A percentile compares a stretch with the other conserved stretches of the same genome.
phyloP scores from a whole-genome alignment of 2,113 vertebrate genomes.

The Porphyrio hochstetteri region DNA sequence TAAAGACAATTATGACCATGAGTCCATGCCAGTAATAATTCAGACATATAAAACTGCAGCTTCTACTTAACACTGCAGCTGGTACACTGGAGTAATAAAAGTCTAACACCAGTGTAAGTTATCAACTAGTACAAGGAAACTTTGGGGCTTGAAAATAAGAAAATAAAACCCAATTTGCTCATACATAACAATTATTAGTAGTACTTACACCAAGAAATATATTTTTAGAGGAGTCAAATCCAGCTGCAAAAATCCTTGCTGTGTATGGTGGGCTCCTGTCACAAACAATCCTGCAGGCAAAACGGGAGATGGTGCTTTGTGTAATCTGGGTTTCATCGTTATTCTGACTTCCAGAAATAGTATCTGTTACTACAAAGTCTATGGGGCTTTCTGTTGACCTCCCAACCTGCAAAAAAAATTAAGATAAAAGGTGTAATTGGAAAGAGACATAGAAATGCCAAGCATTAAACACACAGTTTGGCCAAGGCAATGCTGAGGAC shows the following conservation, averaged over 20 bases:
- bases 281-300: constrained; percentile 95
- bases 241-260: constrained; percentile 94
- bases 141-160: background rate
- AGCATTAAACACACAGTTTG: background rate
- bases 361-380: constrained; percentile 98
- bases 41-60: background rate
- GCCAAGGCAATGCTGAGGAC: background rate
- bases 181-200: background rate
- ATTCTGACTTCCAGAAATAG: constrained; percentile 88
- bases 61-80: constrained; percentile 3
- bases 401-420: constrained; percentile 82
- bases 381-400: constrained; percentile 97
- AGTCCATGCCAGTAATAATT: background rate
- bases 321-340: constrained; percentile 92
- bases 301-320: constrained; percentile 97
- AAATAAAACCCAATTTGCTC: background rate
- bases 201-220: constrained; percentile 96
- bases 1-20: background rate
- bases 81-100: background rate
- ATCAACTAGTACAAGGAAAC: background rate
- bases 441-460: background rate
- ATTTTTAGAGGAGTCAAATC: constrained; percentile 98
- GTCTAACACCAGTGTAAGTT: background rate
- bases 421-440: background rate
- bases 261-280: constrained; percentile 90